These are phyloP conservation scores for Aegotheles bennettii DNA, from an alignment of 2,113 vertebrate genomes.

Conservation along the genomic window DNA sequence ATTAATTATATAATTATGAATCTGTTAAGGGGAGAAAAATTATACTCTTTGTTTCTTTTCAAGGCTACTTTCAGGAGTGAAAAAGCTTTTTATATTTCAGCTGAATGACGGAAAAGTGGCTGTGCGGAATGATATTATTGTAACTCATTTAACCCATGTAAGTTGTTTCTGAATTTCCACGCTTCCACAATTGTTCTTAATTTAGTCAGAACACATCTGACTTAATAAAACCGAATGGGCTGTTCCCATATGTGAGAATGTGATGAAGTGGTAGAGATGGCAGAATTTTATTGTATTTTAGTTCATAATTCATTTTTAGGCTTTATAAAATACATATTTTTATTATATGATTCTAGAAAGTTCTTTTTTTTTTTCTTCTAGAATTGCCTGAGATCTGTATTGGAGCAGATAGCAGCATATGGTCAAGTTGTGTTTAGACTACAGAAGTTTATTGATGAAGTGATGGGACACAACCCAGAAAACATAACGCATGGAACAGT, in stretches of 20 bases:
- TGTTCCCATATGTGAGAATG: not conserved
- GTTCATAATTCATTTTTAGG: not conserved
- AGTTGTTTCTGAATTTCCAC: constrained; percentile 52
- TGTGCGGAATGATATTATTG: constrained; percentile 88
- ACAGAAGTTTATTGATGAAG: constrained; percentile 96
- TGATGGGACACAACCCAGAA: constrained; percentile 87
- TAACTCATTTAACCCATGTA: constrained; percentile 94
- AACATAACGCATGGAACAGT: constrained; percentile 66
- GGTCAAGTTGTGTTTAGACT: constrained; percentile 92
- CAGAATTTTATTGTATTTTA: not conserved
- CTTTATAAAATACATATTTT: not conserved
- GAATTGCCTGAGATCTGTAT: constrained; percentile 88
- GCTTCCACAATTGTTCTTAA: not conserved
- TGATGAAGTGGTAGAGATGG: not conserved
- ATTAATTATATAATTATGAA: not conserved
- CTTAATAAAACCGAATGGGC: not conserved
- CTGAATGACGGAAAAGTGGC: constrained; percentile 89
- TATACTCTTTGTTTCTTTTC: constrained; percentile 41
- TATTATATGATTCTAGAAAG: not conserved
- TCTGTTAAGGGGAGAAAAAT: not conserved
- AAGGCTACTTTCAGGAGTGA: constrained; percentile 96
- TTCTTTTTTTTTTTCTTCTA: constrained; percentile 20
- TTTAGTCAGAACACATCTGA: not conserved
- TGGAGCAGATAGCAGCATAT: constrained; percentile 91
- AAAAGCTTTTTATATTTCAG: constrained; percentile 96